Conservation (phyloP, 2,888 invertebrate genomes). For the Chrysina gloriosa region DNA sequence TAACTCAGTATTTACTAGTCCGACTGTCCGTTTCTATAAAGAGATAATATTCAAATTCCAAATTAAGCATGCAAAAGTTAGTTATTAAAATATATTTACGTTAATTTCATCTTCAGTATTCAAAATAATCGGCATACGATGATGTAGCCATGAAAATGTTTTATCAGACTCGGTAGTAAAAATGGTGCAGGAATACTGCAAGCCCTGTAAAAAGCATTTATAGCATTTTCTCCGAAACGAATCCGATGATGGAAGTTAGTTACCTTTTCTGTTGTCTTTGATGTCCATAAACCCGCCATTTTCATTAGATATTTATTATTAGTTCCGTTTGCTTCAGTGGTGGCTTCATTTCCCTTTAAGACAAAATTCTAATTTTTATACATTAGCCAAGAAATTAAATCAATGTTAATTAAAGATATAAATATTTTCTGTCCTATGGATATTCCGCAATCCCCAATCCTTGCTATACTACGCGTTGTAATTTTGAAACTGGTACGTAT, state of each 20-base stretch:
- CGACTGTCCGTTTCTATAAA: too few species aligned
- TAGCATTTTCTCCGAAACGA: neutral
- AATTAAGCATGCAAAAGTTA: neutral
- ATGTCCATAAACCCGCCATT: conserved; percentile 78
- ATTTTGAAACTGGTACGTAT: too few species aligned
- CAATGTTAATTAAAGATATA: too few species aligned
- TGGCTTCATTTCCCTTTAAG: conserved; percentile 56
- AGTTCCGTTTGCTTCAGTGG: conserved; percentile 69
- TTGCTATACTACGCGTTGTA: too few species aligned
- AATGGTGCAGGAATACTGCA: conserved; percentile 70
- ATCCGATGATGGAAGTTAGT: conserved; percentile 58
- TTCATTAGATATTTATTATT: conserved; percentile 73
- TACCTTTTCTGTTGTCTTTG: conserved; percentile 70
- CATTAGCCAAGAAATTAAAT: neutral
- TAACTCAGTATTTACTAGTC: neutral
- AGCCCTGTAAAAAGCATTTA: conserved; percentile 38
- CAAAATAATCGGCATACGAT: conserved; percentile 84
- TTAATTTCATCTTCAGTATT: conserved; percentile 74
- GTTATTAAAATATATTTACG: too few species aligned
- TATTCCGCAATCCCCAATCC: too few species aligned
- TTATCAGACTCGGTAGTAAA: conserved; percentile 81
- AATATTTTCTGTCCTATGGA: too few species aligned
- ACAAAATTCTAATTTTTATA: neutral
- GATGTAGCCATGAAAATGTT: conserved; percentile 79
- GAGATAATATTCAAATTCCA: neutral